A percentile compares a stretch with the other conserved stretches of the same genome.
Evolutionary conservation across 2,888 invertebrate species (phyloP).

Genomic region (Brassicogethes aeneus): DNA sequence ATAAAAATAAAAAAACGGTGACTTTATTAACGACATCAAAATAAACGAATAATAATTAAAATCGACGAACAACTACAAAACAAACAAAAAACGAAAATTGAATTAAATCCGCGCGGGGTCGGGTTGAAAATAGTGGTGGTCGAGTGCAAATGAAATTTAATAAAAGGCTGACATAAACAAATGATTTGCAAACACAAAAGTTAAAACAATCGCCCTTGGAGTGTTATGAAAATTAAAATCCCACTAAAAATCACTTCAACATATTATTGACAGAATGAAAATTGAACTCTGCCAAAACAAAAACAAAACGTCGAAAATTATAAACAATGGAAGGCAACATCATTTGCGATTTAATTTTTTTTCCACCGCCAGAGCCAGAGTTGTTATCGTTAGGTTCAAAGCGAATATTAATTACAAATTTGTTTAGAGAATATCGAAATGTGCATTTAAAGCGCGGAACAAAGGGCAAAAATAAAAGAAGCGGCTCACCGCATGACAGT

Average conservation of each 20-base stretch:
- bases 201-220: not conserved
- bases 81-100: not conserved
- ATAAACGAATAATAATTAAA: not conserved
- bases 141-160: not conserved
- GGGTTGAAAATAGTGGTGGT: not conserved
- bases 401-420: not conserved
- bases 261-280: not conserved
- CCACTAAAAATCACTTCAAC: not conserved
- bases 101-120: not conserved
- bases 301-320: too few species aligned
- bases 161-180: conserved; percentile 1
- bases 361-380: too few species aligned
- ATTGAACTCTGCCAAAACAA: too few species aligned
- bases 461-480: not conserved
- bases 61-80: too few species aligned
- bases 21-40: too few species aligned
- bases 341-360: too few species aligned
- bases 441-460: not conserved
- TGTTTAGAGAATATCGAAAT: not conserved
- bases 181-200: not conserved
- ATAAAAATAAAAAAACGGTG: too few species aligned
- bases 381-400: too few species aligned
- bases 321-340: too few species aligned
- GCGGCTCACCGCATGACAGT: not conserved
- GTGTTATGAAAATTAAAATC: not conserved